phyloP scores from a whole-genome alignment of 2,888 invertebrate genomes.

The Metopia argyrocephala region DNA sequence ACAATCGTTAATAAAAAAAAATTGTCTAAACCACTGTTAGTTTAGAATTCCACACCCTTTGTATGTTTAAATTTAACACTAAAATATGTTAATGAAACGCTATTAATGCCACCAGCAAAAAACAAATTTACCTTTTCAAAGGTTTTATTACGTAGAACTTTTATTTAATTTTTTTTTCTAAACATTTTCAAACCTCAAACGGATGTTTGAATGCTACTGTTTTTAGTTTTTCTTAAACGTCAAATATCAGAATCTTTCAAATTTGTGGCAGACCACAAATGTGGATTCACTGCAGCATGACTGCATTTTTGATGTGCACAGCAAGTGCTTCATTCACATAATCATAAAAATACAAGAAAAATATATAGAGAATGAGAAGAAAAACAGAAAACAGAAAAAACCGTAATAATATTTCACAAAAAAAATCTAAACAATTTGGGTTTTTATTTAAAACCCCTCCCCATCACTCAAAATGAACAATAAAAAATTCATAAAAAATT shows the following conservation, averaged over 20 bases:
- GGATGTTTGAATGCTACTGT: slow-evolving; percentile 27
- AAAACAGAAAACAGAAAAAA: background rate
- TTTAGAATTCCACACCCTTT: slow-evolving; percentile 57
- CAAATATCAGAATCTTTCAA: slow-evolving; percentile 5
- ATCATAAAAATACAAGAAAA: background rate
- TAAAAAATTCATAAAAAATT: background rate
- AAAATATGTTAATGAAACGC: slow-evolving; percentile 59
- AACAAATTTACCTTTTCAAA: slow-evolving; percentile 25
- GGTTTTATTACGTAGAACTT: slow-evolving; percentile 15
- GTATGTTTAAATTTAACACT: slow-evolving; percentile 58
- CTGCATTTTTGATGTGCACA: slow-evolving; percentile 40
- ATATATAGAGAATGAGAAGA: background rate
- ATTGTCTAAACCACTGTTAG: slow-evolving; percentile 38
- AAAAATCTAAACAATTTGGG: background rate
- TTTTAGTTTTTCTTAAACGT: background rate
- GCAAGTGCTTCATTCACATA: slow-evolving; percentile 33
- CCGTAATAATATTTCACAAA: background rate
- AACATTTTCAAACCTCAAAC: slow-evolving; percentile 33
- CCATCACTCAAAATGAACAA: background rate
- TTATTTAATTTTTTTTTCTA: background rate
- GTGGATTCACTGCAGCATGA: slow-evolving; percentile 32
- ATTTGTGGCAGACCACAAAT: background rate
- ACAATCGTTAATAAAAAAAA: background rate
- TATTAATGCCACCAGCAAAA: slow-evolving; percentile 43
- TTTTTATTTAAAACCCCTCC: background rate